Evolutionary conservation across 2,797 vertebrate species (phyloP).

Genomic region (Sandelia bainsii): DNA sequence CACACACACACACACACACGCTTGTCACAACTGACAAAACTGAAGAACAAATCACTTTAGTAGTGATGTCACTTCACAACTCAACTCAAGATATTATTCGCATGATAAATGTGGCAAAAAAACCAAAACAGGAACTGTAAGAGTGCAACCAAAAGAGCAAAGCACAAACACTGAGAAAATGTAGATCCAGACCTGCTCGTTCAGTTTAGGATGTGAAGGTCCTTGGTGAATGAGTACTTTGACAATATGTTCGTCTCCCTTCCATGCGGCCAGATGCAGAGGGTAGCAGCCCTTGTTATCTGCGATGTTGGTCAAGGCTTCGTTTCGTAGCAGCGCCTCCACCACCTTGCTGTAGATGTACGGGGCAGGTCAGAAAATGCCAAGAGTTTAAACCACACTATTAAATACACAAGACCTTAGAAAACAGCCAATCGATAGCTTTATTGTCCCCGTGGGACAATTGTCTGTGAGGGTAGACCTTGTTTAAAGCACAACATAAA

Average conservation of each 20-base stretch:
- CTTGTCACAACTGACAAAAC: neutral
- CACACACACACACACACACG: no score
- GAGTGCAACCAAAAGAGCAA: neutral
- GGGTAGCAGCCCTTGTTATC: slow-evolving; percentile 98
- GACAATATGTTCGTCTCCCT: slow-evolving; percentile 96
- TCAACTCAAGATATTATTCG: neutral
- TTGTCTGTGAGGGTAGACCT: slow-evolving; percentile 16
- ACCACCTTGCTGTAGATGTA: slow-evolving; percentile 89
- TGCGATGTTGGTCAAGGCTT: slow-evolving; percentile 95
- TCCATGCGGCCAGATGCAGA: slow-evolving; percentile 97
- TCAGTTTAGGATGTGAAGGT: slow-evolving; percentile 96
- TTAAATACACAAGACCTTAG: slow-evolving; percentile 37
- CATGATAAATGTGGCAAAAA: neutral
- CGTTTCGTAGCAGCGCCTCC: slow-evolving; percentile 93
- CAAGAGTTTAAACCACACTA: slow-evolving; percentile 22
- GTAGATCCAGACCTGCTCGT: slow-evolving; percentile 90
- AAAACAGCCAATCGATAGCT: slow-evolving; percentile 56
- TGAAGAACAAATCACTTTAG: neutral
- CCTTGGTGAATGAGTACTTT: slow-evolving; percentile 96
- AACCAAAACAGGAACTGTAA: slow-evolving; percentile 2
- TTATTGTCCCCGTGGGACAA: slow-evolving; percentile 53
- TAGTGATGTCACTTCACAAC: neutral
- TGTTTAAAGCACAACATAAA: slow-evolving; percentile 31
- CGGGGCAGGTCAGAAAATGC: slow-evolving; percentile 9
- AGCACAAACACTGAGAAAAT: neutral